Percentiles rank a stretch among this genome's conserved stretches.
These are phyloP conservation scores for Drosophila sulfurigaster DNA, from an alignment of 1,140 invertebrate species.

Conservation along the genomic window DNA sequence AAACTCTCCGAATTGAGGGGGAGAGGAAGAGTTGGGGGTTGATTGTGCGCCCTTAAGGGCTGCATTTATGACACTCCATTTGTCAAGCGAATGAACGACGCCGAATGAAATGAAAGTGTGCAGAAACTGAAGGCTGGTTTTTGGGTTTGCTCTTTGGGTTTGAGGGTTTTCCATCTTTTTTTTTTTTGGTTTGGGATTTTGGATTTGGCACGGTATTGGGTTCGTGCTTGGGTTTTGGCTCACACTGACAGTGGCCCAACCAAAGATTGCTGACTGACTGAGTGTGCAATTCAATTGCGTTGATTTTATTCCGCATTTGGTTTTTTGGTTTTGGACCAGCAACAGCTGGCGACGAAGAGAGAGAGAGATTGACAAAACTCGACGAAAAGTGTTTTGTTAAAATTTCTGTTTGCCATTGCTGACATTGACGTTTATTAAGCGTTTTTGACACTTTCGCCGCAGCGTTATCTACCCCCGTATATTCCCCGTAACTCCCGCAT, in stretches of 20 bases:
- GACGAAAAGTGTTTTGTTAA: conserved; percentile 73
- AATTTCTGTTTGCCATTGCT: conserved; percentile 77
- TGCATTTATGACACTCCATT: conserved; percentile 84
- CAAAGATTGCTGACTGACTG: conserved; percentile 6
- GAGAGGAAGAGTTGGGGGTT: neutral
- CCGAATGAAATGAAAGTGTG: conserved; percentile 71
- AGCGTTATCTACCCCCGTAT: conserved; percentile 57
- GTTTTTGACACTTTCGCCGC: conserved; percentile 79
- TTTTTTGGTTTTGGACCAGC: conserved; percentile 48
- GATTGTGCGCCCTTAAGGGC: conserved; percentile 72
- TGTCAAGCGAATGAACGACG: conserved; percentile 78
- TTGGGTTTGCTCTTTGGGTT: conserved; percentile 49
- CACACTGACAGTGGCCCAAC: neutral
- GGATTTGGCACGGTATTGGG: conserved; percentile 52
- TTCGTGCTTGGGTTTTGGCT: conserved; percentile 49
- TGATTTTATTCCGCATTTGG: conserved; percentile 43
- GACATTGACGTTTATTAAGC: conserved; percentile 84
- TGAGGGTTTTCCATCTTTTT: conserved; percentile 43
- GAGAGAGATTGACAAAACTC: conserved; percentile 38
- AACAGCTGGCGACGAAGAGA: conserved; percentile 29
- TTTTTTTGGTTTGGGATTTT: conserved; percentile 14
- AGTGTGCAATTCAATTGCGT: conserved; percentile 81
- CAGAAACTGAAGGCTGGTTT: conserved; percentile 55
- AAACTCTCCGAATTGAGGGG: conserved; percentile 19
- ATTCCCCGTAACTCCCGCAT: conserved; percentile 1